These are phyloP conservation scores for Argynnis bischoffii DNA, from an alignment of 2,888 invertebrate species.

Conservation along the genomic window DNA sequence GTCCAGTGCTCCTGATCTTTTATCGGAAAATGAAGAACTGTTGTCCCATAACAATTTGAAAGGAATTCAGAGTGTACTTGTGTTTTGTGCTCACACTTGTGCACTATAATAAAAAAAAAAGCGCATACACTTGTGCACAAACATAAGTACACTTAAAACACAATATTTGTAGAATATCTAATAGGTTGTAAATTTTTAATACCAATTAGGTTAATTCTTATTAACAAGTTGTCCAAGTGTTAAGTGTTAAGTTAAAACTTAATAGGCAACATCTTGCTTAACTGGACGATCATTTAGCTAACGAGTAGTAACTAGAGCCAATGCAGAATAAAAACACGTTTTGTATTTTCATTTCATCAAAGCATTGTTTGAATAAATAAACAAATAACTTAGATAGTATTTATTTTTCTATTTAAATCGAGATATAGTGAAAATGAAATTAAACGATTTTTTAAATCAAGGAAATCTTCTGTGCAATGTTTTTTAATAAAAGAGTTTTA, in stretches of 20 bases:
- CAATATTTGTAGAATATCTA: not conserved
- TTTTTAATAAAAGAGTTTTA: too few relatives aligned
- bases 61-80: not conserved
- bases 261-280: constrained; percentile 9
- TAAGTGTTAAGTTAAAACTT: constrained; percentile 5
- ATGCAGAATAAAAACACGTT: constrained; percentile 14
- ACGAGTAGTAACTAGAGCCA: constrained; percentile 14
- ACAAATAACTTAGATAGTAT: too few relatives aligned
- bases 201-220: not conserved
- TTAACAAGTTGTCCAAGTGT: not conserved
- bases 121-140: too few relatives aligned
- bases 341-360: constrained; percentile 1
- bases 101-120: too few relatives aligned
- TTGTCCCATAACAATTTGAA: not conserved
- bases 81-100: too few relatives aligned
- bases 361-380: not conserved
- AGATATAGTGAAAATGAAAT: too few relatives aligned
- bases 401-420: too few relatives aligned
- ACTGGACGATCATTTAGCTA: constrained; percentile 12
- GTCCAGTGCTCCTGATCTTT: too few relatives aligned
- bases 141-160: not conserved
- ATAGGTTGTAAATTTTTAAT: not conserved
- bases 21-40: too few relatives aligned
- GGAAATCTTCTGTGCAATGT: too few relatives aligned
- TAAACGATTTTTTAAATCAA: too few relatives aligned